These are phyloP conservation scores for Adelphocoris suturalis DNA, from an alignment of 2,888 invertebrate genomes.

Conservation along the genomic window DNA sequence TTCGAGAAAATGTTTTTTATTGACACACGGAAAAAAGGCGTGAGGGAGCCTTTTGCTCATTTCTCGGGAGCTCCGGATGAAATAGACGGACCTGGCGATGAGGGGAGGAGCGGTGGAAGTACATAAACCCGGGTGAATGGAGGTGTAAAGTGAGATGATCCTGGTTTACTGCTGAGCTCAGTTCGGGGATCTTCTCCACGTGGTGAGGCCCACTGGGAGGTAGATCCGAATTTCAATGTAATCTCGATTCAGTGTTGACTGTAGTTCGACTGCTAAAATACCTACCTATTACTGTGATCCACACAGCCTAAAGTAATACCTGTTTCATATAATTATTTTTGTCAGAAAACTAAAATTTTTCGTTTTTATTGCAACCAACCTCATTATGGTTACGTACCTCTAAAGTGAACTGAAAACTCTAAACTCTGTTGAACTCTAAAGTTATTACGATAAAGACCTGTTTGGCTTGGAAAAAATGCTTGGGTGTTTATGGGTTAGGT, in stretches of 20 bases:
- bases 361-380: too few species aligned
- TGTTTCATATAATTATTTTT: too few species aligned
- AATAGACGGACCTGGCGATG: neutral
- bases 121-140: constrained; percentile 37
- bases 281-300: too few species aligned
- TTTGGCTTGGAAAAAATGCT: too few species aligned
- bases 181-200: constrained; percentile 1
- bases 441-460: too few species aligned
- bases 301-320: too few species aligned
- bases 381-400: too few species aligned
- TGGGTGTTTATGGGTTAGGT: too few species aligned
- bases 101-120: neutral
- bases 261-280: too few species aligned
- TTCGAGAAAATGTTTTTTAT: constrained; percentile 42
- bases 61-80: constrained; percentile 6
- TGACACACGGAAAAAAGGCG: constrained; percentile 41
- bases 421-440: too few species aligned
- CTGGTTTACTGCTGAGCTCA: constrained; percentile 59
- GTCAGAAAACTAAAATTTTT: too few species aligned
- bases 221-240: neutral
- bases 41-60: constrained; percentile 34
- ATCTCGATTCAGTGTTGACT: neutral
- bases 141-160: constrained; percentile 64
- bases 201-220: neutral
- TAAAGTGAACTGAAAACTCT: too few species aligned